Percentiles rank a stretch among this genome's conserved stretches.
Evolutionary conservation across 2,888 invertebrate genomes (phyloP).

Genomic region (Venusia cambrica): DNA sequence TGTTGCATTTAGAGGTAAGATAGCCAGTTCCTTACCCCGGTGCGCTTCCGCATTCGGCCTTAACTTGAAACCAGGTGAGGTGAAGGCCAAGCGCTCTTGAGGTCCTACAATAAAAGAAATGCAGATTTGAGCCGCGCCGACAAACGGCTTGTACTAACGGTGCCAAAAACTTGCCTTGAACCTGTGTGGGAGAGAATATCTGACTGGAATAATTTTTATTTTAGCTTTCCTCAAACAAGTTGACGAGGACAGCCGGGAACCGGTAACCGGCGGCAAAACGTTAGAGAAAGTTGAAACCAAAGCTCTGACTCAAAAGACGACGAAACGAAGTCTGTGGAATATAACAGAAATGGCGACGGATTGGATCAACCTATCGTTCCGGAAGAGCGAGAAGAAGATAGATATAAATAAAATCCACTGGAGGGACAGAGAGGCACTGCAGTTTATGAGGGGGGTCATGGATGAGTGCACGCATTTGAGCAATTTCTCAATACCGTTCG

Average conservation of each 20-base stretch:
- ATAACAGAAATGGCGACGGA: constrained; percentile 62
- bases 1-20: too few species aligned
- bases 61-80: too few species aligned
- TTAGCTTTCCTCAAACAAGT: constrained; percentile 19
- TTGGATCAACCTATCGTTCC: constrained; percentile 62
- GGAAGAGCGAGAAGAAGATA: constrained; percentile 66
- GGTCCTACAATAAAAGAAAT: too few species aligned
- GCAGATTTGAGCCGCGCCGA: too few species aligned
- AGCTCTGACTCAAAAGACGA: constrained; percentile 14
- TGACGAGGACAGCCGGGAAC: constrained; percentile 6
- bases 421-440: constrained; percentile 89
- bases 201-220: too few species aligned
- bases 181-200: too few species aligned
- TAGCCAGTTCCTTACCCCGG: too few species aligned
- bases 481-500: constrained; percentile 93
- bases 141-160: too few species aligned
- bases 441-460: constrained; percentile 99
- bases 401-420: constrained; percentile 84
- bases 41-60: too few species aligned
- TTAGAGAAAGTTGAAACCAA: constrained; percentile 13
- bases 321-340: constrained; percentile 57
- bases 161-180: too few species aligned
- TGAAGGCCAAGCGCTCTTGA: too few species aligned
- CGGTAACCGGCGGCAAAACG: too few species aligned
- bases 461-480: constrained; percentile 98